Evolutionary conservation across 2,888 invertebrate genomes (phyloP), one percentile per base, ranked within the genome.

Genomic region (Icerya purchasi): DNA sequence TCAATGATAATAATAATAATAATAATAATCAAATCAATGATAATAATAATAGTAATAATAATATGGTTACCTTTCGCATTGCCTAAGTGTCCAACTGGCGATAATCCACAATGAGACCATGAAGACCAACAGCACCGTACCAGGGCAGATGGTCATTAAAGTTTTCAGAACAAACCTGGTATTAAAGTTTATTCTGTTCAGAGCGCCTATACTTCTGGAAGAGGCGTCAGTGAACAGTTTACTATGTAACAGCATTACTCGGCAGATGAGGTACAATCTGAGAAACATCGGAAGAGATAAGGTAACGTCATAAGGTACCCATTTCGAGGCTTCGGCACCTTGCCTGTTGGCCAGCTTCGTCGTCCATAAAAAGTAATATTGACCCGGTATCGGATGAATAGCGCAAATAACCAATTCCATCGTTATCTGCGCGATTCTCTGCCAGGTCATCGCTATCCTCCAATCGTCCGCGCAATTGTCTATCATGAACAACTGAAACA

Each of bases 381-480:
- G 86, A 67, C 96, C 93, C 58, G 97, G 97, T 68, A 97, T 86
- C 61, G 97, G 97, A 76, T 98, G 98, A 68, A 99, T 84, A 69
- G 93, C 92, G 76, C 98, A 98, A 71, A 97, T 90, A 67, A 84
- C 76, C 68, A 98, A 79, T 76, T 98, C 97, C 70, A 92, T 78
- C 62, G 82, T 78, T 71, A 96, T 92, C 76, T 90, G 90, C 69
- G 84, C 81, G 74, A 94, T 87, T 74, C 97, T 81, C 75, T 94
- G 92, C 86, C 91, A 92, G 67, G 96, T 97, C 87, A 98, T 93
- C 69, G 97, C 97, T 76, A 99, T 98, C 72, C 97, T 82, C 98
- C 98, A 99, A 78, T 98, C 98, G 74, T 99, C 98, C 66, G 97
- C 94, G 77, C 96, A 96, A 80, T 98, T 99, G 81, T 98, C 97